Base-by-base conservation (phyloP, 2,113 vertebrate genomes). In the Ceuthmochares aereus region DNA sequence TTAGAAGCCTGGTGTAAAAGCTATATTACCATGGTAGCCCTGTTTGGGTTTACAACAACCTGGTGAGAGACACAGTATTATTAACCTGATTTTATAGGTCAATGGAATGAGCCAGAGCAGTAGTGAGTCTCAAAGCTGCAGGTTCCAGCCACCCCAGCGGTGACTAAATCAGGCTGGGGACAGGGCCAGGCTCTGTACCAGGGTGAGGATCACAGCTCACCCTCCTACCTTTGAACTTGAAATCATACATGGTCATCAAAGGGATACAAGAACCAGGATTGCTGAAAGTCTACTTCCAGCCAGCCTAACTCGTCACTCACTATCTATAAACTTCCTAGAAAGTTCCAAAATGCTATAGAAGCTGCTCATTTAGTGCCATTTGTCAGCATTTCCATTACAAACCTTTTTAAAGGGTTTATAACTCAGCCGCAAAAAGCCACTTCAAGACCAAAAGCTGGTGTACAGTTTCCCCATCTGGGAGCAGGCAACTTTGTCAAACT, bases 311-410 rank as follows among this genome's bases (percentile, higher is more conserved):
- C 64, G 30, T 62, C 63, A 79, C 51, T 93, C 8, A 12, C 69
- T 78, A 77, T 82, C 89, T 90, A 59, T 45, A 93, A 97, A 89
- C 88, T 96, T 96, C 90, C 84, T 90, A 92, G 94, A 97, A 94
- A 96, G 86, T 80, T 97, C 72, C 90, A 96, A 94, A 96, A 86
- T 86, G 93, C 90, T 91, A 37, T 49, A 92, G 92, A 5, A 5
- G 4, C 84, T 82, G 86, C 76, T 96, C 42, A n/a, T 63, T 92
- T 75, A 79, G 78, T 89, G 85, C 86, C 84, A 84, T 95, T 94
- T 97, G 97, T 97, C 97, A 97, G 91, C 89, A 72, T 96, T 97
- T 96, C 95, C 96, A 98, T 97, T 96, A 96, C 90, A 90, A 96
- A 93, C 69, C 64, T 88, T 94, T 96, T 94, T 80, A 89, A 96